These are phyloP conservation scores for Gallirallus australis DNA, from an alignment of 2,797 vertebrate species.

Conservation along the genomic window DNA sequence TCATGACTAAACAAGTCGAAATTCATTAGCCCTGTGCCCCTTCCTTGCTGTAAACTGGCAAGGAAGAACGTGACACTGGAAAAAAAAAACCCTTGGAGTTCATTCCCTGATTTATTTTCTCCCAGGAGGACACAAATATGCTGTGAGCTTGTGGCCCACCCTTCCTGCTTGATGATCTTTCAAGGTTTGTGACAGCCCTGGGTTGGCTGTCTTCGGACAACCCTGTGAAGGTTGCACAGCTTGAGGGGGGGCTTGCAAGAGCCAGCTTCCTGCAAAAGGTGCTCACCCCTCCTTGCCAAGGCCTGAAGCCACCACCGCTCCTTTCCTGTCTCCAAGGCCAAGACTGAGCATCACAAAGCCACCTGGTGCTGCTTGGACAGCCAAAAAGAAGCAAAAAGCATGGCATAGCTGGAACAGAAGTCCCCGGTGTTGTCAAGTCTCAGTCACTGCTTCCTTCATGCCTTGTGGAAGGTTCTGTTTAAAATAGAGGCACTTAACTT, in stretches of 20 bases:
- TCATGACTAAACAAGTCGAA: conserved; percentile 47
- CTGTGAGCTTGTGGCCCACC: neutral
- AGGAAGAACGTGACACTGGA: neutral
- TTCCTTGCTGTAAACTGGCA: conserved; percentile 27
- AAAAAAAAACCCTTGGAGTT: neutral
- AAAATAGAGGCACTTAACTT: neutral
- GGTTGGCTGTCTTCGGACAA: neutral
- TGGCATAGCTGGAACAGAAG: neutral
- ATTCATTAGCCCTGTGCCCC: conserved; percentile 17
- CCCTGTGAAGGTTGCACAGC: neutral
- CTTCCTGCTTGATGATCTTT: neutral
- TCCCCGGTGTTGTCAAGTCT: fast-evolving
- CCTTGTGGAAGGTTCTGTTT: neutral
- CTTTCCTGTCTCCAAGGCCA: conserved; percentile 10
- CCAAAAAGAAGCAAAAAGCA: conserved; percentile 12
- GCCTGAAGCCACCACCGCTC: neutral
- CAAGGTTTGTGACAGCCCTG: neutral
- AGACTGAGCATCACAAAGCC: neutral
- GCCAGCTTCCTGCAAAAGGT: conserved; percentile 19
- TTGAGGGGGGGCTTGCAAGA: neutral
- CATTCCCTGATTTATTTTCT: neutral
- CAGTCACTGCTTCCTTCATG: neutral
- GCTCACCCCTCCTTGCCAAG: neutral
- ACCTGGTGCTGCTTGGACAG: conserved; percentile 31
- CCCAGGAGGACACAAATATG: neutral